phyloP scores from a whole-genome alignment of 2,888 invertebrate species.

The Mesorhabditis spiculigera region DNA sequence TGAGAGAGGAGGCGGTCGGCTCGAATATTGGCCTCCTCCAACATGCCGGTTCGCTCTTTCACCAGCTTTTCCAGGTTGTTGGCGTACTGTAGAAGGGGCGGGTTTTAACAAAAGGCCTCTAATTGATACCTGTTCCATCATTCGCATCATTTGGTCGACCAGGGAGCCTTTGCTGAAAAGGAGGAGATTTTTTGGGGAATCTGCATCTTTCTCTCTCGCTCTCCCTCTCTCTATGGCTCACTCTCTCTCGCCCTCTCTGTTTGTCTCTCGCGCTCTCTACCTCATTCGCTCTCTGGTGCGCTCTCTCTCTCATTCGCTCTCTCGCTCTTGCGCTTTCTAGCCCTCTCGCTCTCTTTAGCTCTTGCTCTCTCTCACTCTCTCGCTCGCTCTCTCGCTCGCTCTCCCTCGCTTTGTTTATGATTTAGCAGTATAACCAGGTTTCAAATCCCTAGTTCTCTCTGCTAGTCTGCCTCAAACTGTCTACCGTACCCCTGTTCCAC shows the following conservation, averaged over 20 bases:
- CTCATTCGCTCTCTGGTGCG: too few relatives aligned
- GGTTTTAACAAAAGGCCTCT: too few relatives aligned
- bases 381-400: neutral
- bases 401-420: neutral
- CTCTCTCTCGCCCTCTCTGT: too few relatives aligned
- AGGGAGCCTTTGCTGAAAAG: constrained; percentile 37
- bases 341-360: neutral
- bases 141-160: constrained; percentile 46
- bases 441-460: neutral
- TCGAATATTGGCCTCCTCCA: constrained; percentile 54
- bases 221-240: too few relatives aligned
- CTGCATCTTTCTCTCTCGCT: too few relatives aligned
- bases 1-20: constrained; percentile 54
- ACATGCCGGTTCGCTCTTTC: constrained; percentile 54
- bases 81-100: constrained; percentile 37
- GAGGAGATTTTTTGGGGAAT: too few relatives aligned
- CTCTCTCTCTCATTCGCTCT: too few relatives aligned
- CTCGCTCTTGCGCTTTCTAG: too few relatives aligned
- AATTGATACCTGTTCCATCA: constrained; percentile 24
- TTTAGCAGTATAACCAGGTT: too few relatives aligned
- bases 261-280: too few relatives aligned
- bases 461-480: neutral
- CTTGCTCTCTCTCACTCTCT: neutral
- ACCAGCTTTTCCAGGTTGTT: constrained; percentile 57
- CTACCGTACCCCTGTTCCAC: constrained; percentile 11